Evolutionary conservation across 2,113 vertebrate genomes (phyloP).

Genomic region (Leptocoma aspasia): DNA sequence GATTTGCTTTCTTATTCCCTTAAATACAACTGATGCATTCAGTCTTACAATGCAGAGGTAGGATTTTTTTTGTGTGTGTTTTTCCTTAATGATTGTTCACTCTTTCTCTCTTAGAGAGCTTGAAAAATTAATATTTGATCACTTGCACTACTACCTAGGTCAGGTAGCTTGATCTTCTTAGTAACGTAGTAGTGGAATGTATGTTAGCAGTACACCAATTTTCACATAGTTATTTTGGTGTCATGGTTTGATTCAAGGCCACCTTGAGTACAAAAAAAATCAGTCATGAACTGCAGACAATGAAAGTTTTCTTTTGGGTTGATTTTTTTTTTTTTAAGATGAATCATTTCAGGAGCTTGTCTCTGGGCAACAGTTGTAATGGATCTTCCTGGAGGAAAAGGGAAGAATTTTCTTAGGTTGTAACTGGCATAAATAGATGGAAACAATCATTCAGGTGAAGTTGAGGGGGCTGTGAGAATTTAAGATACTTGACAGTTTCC

Average conservation of each 20-base stretch:
- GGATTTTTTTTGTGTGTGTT: neutral
- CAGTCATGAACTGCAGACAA: neutral
- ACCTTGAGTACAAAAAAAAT: neutral
- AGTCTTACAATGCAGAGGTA: rapidly evolving
- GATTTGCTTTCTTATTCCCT: neutral
- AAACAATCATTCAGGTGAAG: neutral
- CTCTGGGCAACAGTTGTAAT: neutral
- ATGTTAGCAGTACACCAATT: neutral
- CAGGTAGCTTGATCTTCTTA: neutral
- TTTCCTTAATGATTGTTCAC: neutral
- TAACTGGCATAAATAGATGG: neutral
- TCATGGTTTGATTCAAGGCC: neutral
- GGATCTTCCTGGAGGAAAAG: neutral
- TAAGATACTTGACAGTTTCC: neutral
- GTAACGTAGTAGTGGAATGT: neutral
- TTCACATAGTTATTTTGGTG: neutral
- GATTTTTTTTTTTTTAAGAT: neutral
- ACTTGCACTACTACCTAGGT: neutral
- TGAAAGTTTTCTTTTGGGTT: rapidly evolving
- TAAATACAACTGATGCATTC: neutral
- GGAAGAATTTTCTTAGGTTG: neutral
- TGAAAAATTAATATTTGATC: neutral
- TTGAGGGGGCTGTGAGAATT: neutral
- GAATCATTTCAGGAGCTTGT: neutral
- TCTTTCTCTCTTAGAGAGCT: neutral